These are phyloP conservation scores for Drosophila mayaguana DNA, from an alignment of 2,888 invertebrate genomes.

Conservation along the genomic window DNA sequence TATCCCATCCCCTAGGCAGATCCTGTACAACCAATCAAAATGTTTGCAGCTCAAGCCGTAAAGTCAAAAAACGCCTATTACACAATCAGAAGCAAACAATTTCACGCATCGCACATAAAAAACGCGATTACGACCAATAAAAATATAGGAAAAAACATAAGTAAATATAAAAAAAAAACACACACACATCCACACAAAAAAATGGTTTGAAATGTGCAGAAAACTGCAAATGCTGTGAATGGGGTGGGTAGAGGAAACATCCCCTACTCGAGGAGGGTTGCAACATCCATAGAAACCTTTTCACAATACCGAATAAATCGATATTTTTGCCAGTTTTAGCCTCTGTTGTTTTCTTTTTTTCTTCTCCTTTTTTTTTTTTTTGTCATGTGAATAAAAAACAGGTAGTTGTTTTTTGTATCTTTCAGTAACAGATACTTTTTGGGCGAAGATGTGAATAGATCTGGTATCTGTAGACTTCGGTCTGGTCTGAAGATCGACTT, in stretches of 20 bases:
- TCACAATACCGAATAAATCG: constrained; percentile 55
- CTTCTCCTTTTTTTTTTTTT: background rate
- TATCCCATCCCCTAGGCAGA: constrained; percentile 1
- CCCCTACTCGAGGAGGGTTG: constrained; percentile 60
- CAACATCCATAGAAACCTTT: constrained; percentile 47
- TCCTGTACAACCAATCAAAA: constrained; percentile 60
- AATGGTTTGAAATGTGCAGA: constrained; percentile 20
- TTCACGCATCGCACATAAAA: constrained; percentile 61
- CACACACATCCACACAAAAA: too few relatives aligned
- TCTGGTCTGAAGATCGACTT: constrained; percentile 61
- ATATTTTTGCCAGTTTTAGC: constrained; percentile 29
- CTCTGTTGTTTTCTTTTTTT: constrained; percentile 8
- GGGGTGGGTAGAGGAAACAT: constrained; percentile 60
- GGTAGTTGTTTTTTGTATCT: constrained; percentile 57
- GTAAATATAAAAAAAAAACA: constrained; percentile 25
- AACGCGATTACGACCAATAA: constrained; percentile 69
- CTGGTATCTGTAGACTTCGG: constrained; percentile 23
- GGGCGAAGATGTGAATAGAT: constrained; percentile 63
- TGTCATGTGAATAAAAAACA: constrained; percentile 73
- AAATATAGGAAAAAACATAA: constrained; percentile 50
- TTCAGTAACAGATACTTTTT: constrained; percentile 71
- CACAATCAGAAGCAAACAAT: constrained; percentile 50
- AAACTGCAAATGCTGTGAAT: constrained; percentile 23
- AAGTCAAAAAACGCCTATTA: constrained; percentile 63
- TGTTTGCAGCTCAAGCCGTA: constrained; percentile 34